Base-by-base conservation (phyloP, 92 coral and sea anemone genomes). In the Phenganax stokvisi region DNA sequence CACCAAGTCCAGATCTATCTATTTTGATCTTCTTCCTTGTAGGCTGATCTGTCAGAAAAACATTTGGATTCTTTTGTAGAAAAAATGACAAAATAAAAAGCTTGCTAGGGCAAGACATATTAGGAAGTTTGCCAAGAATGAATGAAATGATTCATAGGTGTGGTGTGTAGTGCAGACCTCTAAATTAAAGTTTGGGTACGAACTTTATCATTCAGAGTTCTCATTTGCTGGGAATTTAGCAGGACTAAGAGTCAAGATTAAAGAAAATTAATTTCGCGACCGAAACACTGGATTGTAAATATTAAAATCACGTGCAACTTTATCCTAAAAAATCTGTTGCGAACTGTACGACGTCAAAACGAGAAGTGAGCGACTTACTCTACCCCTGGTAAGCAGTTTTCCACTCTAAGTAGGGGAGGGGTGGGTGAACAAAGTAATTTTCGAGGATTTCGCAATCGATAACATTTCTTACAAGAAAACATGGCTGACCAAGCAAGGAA, bases 11-110 rank as follows among this genome's bases (percentile, higher is more conserved):
- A 16, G 83, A 79, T 47, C 83, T n/a, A 17, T 79, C 83, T 73
- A 79, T 51, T 54, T 79, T 79, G 9, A 79, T 31, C 52, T 52
- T 63, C 63, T 79, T 79, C 65, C 63, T 79, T 10, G 52, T 12
- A n/a, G 73, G 83, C 5, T 16, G 74, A 51, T 56, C 83, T 76
- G 63, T 8, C 54, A 29, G 51, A 54, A 1, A 56, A 57, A 56
- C 13, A 25, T 5, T 16, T 37, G 57, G 9, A 7, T 7, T 71
- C 6, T 30, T 13, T 56, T 12, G n/a, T 27, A 16, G 58, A 51
- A 30, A 51, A 52, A 9, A 31, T 68, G 25, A 20, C 25, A 20
- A 20, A 20, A 20, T 20, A 20, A 20, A 20, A 20, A 20, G 25
- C 25, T 20, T 20, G 25, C 25, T 20, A 20, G 25, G 25, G 25